Percentiles rank a stretch among this genome's conserved stretches.
Conservation (phyloP, 92 coral and sea anemone genomes). For the Parazoanthus swiftii region DNA sequence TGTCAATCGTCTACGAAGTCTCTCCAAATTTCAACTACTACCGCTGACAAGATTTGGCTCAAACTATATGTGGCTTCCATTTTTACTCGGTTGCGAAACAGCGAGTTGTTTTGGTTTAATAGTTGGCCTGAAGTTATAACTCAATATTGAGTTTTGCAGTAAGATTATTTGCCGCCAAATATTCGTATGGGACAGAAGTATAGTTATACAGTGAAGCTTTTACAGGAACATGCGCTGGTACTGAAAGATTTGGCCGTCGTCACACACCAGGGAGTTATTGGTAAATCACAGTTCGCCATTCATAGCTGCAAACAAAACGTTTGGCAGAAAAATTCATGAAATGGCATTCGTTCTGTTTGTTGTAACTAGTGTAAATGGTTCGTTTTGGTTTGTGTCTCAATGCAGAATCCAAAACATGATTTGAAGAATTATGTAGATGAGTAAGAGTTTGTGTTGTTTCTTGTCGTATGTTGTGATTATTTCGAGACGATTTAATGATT, state of each 20-base stretch:
- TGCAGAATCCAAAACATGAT: too few relatives aligned
- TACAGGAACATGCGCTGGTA: slow-evolving; percentile 80
- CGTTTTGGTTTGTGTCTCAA: neutral
- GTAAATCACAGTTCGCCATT: slow-evolving; percentile 37
- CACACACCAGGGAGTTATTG: slow-evolving; percentile 68
- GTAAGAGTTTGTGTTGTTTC: neutral
- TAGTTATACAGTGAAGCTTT: slow-evolving; percentile 69
- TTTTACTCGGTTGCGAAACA: neutral
- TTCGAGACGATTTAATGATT: neutral
- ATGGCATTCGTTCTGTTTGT: too few relatives aligned
- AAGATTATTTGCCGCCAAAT: neutral
- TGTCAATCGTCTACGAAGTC: too few relatives aligned
- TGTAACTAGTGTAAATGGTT: too few relatives aligned
- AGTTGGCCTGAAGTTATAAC: neutral
- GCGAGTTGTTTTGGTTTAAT: neutral
- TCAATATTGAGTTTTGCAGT: neutral
- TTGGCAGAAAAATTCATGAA: neutral
- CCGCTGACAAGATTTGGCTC: neutral
- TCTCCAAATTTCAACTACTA: too few relatives aligned
- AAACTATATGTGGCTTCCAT: neutral
- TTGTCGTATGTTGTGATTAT: neutral
- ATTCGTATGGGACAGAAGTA: slow-evolving; percentile 86
- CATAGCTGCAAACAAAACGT: neutral
- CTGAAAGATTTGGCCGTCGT: slow-evolving; percentile 77
- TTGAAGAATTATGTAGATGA: too few relatives aligned